Percentiles rank a stretch among this genome's conserved stretches.
phyloP scores from a whole-genome alignment of 2,888 invertebrate genomes.

The Hyalella azteca region DNA sequence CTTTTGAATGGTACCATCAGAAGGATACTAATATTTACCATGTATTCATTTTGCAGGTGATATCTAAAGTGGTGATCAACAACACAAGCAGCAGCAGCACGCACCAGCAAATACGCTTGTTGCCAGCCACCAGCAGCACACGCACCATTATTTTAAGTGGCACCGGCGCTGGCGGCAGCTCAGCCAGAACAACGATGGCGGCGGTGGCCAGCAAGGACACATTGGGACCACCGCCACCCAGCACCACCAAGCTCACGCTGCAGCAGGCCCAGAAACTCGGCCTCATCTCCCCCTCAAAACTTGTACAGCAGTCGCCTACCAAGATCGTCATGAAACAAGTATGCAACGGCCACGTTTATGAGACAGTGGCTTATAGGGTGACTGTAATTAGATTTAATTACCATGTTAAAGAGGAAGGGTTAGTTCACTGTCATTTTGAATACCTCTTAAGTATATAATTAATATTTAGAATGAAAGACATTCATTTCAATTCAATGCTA shows the following conservation, averaged over 20 bases:
- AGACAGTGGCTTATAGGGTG: too few species aligned
- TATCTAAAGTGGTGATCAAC: conserved; percentile 3
- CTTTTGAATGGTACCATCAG: too few species aligned
- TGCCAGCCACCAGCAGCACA: conserved; percentile 18
- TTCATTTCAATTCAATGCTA: too few species aligned
- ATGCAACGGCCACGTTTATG: background rate
- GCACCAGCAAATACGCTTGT: conserved; percentile 11
- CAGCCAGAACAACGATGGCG: background rate
- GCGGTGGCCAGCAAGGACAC: background rate
- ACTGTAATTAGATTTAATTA: too few species aligned
- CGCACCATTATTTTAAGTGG: conserved; percentile 20
- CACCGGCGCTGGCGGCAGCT: background rate
- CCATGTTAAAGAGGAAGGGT: too few species aligned
- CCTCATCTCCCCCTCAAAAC: conserved; percentile 47
- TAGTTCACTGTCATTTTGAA: too few species aligned
- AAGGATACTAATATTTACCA: too few species aligned
- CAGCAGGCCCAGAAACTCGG: conserved; percentile 55
- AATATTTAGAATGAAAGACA: too few species aligned
- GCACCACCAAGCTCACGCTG: conserved; percentile 50
- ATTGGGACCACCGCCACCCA: background rate
- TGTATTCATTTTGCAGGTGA: background rate
- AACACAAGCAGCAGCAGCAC: background rate
- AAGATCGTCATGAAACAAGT: conserved; percentile 27
- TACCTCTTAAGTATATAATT: too few species aligned
- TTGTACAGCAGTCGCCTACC: background rate